Evolutionary conservation across 2,888 invertebrate species (phyloP), one percentile per base, ranked within the genome.

Genomic region (Lysandra coridon): DNA sequence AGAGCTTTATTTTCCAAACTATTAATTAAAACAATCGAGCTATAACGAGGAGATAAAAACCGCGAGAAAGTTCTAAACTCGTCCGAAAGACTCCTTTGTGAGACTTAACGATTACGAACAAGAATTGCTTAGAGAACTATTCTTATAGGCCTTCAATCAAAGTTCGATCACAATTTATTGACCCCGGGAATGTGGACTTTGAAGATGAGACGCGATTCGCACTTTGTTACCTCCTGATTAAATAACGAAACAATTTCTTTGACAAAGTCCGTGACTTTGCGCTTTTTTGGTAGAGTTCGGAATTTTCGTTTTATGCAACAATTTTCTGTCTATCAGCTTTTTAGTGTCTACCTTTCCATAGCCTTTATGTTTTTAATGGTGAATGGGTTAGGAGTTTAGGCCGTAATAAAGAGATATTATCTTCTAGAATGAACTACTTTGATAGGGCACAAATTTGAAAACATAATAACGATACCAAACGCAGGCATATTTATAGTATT

Each of bases 121-220:
- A 53, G 75, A 75, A 89, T 88, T 89, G 87, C 86, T 85, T 86
- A 86, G 85, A 85, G 84, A 88, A 90, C 89, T 88, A 90, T 88
- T 86, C 86, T 82, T 81, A 84, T 92, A 84, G 84, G 85, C 85
- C 85, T 83, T 82, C 85, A 86, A 86, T 85, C 84, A 80, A 84
- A 85, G 85, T 84, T 85, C 84, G 85, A 85, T 86, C 85, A 89
- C 88, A 87, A 91, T 91, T 89, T 91, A 88, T 90, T 90, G 90
- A 90, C 89, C 89, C 87, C 87, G 84, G 87, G 93, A 92, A 93
- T 93, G 89, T 88, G 83, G 87, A 88, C 91, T 91, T 92, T 91
- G 90, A 90, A 88, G 88, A 87, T 87, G 87, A 87, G 90, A 92
- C 92, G 92, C 91, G 91, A 89, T 90, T 85, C 86, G 87, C 85